phyloP scores from a whole-genome alignment of 2,797 vertebrate species.

The Typhlichthys subterraneus region DNA sequence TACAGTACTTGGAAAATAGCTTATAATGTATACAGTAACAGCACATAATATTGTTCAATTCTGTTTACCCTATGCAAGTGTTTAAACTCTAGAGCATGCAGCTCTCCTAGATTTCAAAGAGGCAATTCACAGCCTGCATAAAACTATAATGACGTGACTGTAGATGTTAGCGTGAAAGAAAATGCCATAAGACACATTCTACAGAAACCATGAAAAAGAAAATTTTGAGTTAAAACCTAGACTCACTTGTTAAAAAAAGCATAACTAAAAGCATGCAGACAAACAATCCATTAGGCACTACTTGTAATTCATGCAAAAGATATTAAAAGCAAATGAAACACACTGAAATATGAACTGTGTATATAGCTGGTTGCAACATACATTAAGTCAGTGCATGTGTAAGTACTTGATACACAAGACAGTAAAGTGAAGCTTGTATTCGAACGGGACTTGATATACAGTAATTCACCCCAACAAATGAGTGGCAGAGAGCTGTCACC shows the following conservation, averaged over 20 bases:
- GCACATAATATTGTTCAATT: too few relatives aligned
- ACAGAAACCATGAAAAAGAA: constrained; percentile 24
- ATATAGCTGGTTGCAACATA: constrained; percentile 70
- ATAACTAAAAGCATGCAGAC: constrained; percentile 39
- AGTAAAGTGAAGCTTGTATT: constrained; percentile 59
- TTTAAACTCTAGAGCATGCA: not conserved
- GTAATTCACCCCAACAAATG: constrained; percentile 33
- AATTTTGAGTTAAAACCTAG: not conserved
- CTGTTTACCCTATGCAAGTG: constrained; percentile 7
- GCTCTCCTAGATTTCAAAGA: constrained; percentile 7
- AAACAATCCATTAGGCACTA: constrained; percentile 6
- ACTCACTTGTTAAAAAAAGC: constrained; percentile 2
- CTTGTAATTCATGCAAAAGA: constrained; percentile 40
- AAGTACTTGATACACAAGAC: constrained; percentile 77
- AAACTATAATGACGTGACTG: constrained; percentile 8
- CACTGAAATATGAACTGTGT: constrained; percentile 14
- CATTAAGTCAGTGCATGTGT: constrained; percentile 75
- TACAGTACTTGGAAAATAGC: too few relatives aligned
- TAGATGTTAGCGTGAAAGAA: constrained; percentile 15
- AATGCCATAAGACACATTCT: not conserved
- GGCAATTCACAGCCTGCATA: not conserved
- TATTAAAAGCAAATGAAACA: constrained; percentile 3
- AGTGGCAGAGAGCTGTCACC: constrained; percentile 38
- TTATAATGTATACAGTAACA: too few relatives aligned
- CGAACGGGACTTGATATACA: constrained; percentile 42